Evolutionary conservation across 2,888 invertebrate genomes (phyloP).

Genomic region (Platynereis dumerilii): DNA sequence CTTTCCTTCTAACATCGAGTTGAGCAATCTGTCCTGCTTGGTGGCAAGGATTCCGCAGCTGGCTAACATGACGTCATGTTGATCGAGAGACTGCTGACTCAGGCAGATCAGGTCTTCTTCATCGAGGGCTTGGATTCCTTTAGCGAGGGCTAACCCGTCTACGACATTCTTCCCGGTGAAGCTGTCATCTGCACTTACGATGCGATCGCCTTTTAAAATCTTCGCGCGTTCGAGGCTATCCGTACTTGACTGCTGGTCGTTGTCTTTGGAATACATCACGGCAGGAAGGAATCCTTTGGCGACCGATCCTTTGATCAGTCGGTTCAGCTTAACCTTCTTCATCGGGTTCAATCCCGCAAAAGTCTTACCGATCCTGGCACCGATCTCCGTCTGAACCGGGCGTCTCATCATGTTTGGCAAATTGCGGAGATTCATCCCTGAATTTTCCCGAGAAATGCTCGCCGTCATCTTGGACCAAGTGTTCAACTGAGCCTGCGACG

Average conservation of each 20-base stretch:
- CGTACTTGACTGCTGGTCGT: conserved; percentile 9
- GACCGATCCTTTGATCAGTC: conserved; percentile 12
- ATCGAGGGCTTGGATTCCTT: neutral
- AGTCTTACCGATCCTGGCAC: conserved; percentile 32
- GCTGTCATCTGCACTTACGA: conserved; percentile 9
- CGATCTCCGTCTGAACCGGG: conserved; percentile 10
- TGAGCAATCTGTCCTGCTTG: conserved; percentile 47
- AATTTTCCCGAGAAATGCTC: conserved; percentile 48
- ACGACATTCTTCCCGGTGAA: conserved; percentile 25
- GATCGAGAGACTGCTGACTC: conserved; percentile 31
- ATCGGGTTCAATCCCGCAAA: conserved; percentile 83
- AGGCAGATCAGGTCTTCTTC: neutral
- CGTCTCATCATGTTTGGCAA: conserved; percentile 14
- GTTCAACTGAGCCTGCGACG: conserved; percentile 44
- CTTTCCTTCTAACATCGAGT: conserved; percentile 20
- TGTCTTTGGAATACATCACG: conserved; percentile 24
- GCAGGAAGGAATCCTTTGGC: conserved; percentile 17
- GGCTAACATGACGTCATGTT: conserved; percentile 54
- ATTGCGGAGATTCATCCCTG: conserved; percentile 25
- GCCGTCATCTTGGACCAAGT: conserved; percentile 8
- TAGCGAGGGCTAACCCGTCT: conserved; percentile 28
- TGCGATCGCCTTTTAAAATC: conserved; percentile 18
- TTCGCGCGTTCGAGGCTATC: conserved; percentile 5
- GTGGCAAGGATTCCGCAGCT: conserved; percentile 63
- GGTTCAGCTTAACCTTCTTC: conserved; percentile 34